Conservation (phyloP, 1,140 invertebrate species). For the Phortica variegata region DNA sequence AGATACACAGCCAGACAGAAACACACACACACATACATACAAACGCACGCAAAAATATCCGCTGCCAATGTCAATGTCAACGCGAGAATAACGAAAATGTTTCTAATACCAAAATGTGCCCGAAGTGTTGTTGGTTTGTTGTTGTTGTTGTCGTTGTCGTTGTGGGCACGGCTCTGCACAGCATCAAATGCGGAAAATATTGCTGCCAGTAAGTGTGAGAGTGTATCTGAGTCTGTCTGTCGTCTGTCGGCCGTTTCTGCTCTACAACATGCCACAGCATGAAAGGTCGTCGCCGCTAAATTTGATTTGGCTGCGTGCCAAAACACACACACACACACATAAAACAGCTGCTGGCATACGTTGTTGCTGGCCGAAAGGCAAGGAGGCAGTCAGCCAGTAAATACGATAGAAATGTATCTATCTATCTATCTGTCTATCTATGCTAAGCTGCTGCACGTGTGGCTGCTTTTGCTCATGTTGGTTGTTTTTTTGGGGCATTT, state of each 20-base stretch:
- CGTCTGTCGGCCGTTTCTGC: constrained; percentile 10
- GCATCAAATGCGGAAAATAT: constrained; percentile 46
- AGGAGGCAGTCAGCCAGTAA: no score
- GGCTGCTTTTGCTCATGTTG: constrained; percentile 11
- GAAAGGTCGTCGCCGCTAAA: constrained; percentile 49
- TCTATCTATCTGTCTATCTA: no score
- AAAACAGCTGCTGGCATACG: constrained; percentile 33
- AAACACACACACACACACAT: constrained; percentile 41
- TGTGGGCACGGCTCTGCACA: constrained; percentile 11
- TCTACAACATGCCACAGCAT: constrained; percentile 22
- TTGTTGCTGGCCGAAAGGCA: no score
- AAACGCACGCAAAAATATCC: constrained; percentile 1
- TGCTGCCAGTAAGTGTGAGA: neutral
- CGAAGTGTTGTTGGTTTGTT: no score
- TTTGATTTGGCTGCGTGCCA: constrained; percentile 50
- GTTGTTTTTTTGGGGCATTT: constrained; percentile 5
- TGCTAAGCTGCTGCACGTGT: no score
- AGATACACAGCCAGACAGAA: no score
- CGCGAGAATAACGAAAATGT: constrained; percentile 26
- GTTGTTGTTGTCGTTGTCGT: no score
- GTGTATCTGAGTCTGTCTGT: neutral
- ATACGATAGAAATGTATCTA: no score
- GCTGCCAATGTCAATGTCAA: constrained; percentile 45
- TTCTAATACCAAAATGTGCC: no score
- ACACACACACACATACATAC: constrained; percentile 46